Evolutionary conservation across 2,797 vertebrate genomes (phyloP), one percentile per base, ranked within the genome.

Genomic region (Anabacerthia variegaticeps): DNA sequence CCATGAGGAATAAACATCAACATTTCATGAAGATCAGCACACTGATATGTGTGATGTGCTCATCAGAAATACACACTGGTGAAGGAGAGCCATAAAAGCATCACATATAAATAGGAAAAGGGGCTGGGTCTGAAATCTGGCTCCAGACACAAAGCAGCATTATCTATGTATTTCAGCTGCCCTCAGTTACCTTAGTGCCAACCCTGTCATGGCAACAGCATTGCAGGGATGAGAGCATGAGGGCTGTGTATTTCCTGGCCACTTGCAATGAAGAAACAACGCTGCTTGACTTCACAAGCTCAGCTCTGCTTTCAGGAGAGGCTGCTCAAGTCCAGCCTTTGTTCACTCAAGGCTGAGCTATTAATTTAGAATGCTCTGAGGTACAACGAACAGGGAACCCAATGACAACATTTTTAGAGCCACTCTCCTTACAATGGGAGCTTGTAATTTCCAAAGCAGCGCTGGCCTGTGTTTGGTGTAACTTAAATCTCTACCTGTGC

Each of bases 91-190:
- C 10, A 1, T 12, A 74, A 73, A 52, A 79, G 41, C 75, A 69
- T 10, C 51, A 10, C 37, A 12, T 1, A 73, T 10, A 32, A 83
- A 81, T 10, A 62, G 85, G 27, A 81, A 32, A 79, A 92, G 74
- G 27, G 71, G 61, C 26, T 59, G 80, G n/a, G 21, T 19, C 80
- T 85, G 58, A 69, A 72, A 74, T 58, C 74, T 92, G 74, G 55
- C 88, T 92, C 11, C 24, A 68, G 56, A 61, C 59, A 94, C 77
- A 93, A 71, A 92, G 34, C 76, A 34, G 4, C 52, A 61, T 73
- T 95, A 92, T 92, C 92, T 81, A 7, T 23, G 30, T 4, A 37
- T 55, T 75, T 39, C 95, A 96, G 76, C 71, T 93, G 88, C 82
- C 61, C 89, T 74, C 51, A 19, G 43, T 36, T 27, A 51, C 72